phyloP scores from a whole-genome alignment of 2,888 invertebrate species.

The Drosophila greeni region DNA sequence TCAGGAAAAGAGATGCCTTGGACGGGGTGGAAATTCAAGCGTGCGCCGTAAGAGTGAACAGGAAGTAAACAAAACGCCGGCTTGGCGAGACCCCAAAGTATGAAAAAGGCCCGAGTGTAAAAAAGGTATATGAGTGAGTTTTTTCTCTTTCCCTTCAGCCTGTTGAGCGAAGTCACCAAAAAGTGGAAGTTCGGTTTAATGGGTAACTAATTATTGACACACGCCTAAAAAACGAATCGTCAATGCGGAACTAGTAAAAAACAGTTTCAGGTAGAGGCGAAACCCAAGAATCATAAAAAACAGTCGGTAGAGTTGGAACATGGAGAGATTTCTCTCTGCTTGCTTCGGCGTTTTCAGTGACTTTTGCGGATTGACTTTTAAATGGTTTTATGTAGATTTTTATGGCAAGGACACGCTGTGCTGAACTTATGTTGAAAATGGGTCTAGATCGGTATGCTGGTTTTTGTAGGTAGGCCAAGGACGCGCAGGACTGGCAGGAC shows the following conservation, averaged over 20 bases:
- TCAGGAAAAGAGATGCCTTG: slow-evolving; percentile 47
- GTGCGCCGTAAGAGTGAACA: slow-evolving; percentile 66
- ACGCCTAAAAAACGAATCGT: slow-evolving; percentile 58
- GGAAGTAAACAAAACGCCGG: slow-evolving; percentile 54
- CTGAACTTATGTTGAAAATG: slow-evolving; percentile 53
- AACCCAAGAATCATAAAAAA: slow-evolving; percentile 30
- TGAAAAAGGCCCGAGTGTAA: slow-evolving; percentile 9
- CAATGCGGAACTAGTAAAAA: slow-evolving; percentile 61
- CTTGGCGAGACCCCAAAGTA: slow-evolving; percentile 21
- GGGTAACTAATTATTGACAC: slow-evolving; percentile 66
- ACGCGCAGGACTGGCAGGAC: slow-evolving; percentile 36
- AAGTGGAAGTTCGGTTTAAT: slow-evolving; percentile 43
- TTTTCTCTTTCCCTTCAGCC: slow-evolving; percentile 7
- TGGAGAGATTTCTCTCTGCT: background rate
- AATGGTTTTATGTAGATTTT: slow-evolving; percentile 73
- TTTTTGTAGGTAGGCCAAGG: slow-evolving; percentile 62
- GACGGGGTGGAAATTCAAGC: slow-evolving; percentile 50
- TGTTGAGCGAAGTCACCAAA: slow-evolving; percentile 22
- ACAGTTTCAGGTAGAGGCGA: slow-evolving; percentile 31
- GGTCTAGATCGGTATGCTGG: slow-evolving; percentile 26
- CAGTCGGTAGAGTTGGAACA: slow-evolving; percentile 9
- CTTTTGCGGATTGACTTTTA: slow-evolving; percentile 75
- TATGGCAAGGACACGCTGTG: slow-evolving; percentile 58
- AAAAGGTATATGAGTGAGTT: slow-evolving; percentile 30
- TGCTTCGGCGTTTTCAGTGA: slow-evolving; percentile 36